These are phyloP conservation scores for Patiria pectinifera DNA, from an alignment of 53 echinoderm and acorn worm species.

Conservation along the genomic window DNA sequence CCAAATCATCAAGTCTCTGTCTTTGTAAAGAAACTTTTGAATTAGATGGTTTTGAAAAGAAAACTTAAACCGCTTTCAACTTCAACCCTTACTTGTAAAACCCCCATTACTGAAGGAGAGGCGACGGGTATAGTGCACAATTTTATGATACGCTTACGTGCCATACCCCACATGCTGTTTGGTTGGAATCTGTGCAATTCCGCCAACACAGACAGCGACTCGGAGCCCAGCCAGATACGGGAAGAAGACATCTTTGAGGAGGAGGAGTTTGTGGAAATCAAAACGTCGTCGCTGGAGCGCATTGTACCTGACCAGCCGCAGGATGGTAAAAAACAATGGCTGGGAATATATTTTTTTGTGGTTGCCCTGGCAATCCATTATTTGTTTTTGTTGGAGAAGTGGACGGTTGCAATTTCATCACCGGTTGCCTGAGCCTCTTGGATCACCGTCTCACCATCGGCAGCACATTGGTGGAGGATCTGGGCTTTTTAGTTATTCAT, in stretches of 20 bases:
- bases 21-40: background rate
- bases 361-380: no score
- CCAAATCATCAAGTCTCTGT: background rate
- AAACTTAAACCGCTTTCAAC: conserved; percentile 1
- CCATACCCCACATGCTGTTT: conserved; percentile 38
- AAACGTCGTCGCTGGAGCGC: conserved; percentile 44
- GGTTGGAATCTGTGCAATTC: conserved; percentile 38
- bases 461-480: conserved; percentile 27
- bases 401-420: background rate
- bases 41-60: background rate
- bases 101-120: conserved; percentile 36
- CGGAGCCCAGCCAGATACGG: background rate
- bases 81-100: conserved; percentile 27
- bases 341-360: background rate
- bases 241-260: conserved; percentile 31
- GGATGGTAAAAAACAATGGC: conserved; percentile 16
- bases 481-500: background rate
- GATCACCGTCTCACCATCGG: background rate
- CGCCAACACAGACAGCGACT: conserved; percentile 26
- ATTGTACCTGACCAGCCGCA: conserved; percentile 38
- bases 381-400: background rate
- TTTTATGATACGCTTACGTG: conserved; percentile 56
- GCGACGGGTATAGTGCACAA: conserved; percentile 50
- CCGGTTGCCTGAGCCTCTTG: background rate
- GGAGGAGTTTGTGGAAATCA: conserved; percentile 37